phyloP scores from a whole-genome alignment of 1,140 invertebrate species.

The Ganaspis sp. region DNA sequence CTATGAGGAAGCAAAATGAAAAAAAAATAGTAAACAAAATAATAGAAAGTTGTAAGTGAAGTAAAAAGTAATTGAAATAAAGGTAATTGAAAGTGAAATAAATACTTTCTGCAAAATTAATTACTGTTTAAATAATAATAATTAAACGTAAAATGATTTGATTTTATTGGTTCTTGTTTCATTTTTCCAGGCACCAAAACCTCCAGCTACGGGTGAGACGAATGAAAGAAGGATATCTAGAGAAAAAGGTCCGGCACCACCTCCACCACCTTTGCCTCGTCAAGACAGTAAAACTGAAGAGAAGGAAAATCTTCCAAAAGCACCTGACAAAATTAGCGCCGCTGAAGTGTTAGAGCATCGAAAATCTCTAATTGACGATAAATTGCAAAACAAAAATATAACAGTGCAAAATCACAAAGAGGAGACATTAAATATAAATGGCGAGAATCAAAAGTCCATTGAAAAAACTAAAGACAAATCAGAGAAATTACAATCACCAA shows the following conservation, averaged over 20 bases:
- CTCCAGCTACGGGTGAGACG: constrained; percentile 65
- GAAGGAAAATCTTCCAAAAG: constrained; percentile 59
- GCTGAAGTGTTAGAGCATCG: constrained; percentile 48
- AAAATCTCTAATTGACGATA: constrained; percentile 48
- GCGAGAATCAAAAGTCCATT: constrained; percentile 38
- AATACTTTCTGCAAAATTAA: constrained; percentile 20
- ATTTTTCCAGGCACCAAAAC: constrained; percentile 70
- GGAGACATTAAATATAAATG: constrained; percentile 47
- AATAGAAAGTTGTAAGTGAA: background rate
- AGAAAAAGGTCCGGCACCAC: constrained; percentile 78
- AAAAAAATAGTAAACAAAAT: no score
- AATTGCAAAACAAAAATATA: constrained; percentile 33
- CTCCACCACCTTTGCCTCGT: constrained; percentile 69
- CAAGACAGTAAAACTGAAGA: constrained; percentile 67
- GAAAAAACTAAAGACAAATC: constrained; percentile 36
- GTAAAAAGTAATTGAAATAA: constrained; percentile 13
- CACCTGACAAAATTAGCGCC: constrained; percentile 51
- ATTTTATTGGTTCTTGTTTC: no score
- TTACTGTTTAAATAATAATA: no score
- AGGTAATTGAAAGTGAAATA: background rate
- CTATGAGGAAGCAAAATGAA: no score
- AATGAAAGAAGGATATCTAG: constrained; percentile 71
- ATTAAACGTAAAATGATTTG: no score
- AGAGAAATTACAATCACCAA: constrained; percentile 31
- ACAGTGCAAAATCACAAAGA: constrained; percentile 38